Percentiles rank a stretch among this genome's conserved stretches.
Evolutionary conservation across 2,113 vertebrate genomes (phyloP).

Genomic region (Glaucomys volans): DNA sequence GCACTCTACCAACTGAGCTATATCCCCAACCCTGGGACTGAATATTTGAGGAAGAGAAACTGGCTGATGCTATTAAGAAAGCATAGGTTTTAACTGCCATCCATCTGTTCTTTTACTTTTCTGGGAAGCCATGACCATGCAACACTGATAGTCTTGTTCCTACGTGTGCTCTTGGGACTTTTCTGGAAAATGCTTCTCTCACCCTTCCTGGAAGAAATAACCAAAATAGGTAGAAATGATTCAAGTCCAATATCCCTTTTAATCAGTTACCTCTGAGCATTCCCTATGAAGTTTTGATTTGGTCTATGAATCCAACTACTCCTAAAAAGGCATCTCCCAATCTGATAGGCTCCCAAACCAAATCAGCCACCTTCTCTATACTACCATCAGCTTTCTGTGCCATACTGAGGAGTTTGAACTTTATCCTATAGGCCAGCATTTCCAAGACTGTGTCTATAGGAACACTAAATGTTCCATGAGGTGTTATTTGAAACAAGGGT

Average conservation of each 20-base stretch:
- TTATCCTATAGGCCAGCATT: neutral
- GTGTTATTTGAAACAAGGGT: conserved; percentile 20
- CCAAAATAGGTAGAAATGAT: neutral
- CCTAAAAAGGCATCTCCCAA: neutral
- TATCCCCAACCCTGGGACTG: too few species aligned
- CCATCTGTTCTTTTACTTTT: neutral
- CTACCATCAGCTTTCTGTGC: neutral
- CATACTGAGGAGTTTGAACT: neutral
- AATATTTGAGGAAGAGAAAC: neutral
- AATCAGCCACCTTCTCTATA: neutral
- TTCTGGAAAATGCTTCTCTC: neutral
- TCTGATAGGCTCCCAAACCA: neutral
- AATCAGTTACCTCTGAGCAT: neutral
- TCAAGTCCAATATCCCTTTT: conserved; percentile 3
- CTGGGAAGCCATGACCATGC: neutral
- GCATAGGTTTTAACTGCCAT: neutral
- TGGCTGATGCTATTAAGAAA: neutral
- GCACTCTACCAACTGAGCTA: too few species aligned
- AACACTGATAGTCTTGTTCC: neutral
- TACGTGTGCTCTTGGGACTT: neutral
- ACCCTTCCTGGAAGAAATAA: conserved; percentile 27
- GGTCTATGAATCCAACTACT: neutral
- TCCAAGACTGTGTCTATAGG: neutral
- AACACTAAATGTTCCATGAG: neutral
- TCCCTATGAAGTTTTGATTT: neutral